Conservation (phyloP, 2,113 vertebrate genomes). For the Oncorhynchus masou region DNA sequence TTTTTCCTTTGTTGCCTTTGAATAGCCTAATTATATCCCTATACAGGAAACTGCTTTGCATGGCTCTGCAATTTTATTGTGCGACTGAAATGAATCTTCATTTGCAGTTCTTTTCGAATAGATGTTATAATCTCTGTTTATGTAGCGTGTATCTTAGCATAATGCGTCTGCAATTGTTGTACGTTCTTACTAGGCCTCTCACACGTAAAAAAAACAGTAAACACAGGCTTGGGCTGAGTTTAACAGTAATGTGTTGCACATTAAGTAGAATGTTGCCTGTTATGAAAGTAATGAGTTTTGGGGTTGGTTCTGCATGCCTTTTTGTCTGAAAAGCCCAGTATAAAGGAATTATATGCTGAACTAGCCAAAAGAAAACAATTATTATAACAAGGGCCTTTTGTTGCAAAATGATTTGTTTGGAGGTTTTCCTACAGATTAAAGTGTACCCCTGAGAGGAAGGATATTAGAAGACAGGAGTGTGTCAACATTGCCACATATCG, state of each 20-base stretch:
- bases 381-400: constrained; percentile 33
- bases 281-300: constrained; percentile 39
- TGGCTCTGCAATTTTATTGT: background rate
- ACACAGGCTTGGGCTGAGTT: constrained; percentile 15
- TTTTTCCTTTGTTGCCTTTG: constrained; percentile 18
- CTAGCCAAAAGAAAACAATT: constrained; percentile 39
- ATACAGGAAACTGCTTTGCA: constrained; percentile 9
- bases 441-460: background rate
- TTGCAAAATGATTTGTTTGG: constrained; percentile 12
- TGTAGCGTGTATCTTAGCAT: background rate
- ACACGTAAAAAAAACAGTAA: constrained; percentile 18
- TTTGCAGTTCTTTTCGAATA: background rate
- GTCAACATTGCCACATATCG: background rate
- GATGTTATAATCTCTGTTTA: constrained; percentile 6
- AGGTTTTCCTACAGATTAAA: background rate
- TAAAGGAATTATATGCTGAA: constrained; percentile 40
- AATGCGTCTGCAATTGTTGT: constrained; percentile 2
- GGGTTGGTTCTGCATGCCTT: constrained; percentile 26
- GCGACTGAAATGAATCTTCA: background rate
- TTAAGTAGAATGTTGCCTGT: constrained; percentile 39
- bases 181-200: background rate
- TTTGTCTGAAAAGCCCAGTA: constrained; percentile 24
- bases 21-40: constrained; percentile 39
- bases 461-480: background rate
- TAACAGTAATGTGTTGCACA: constrained; percentile 18